A percentile compares a stretch with the other conserved stretches of the same genome.
Evolutionary conservation across 2,113 vertebrate species (phyloP).

Genomic region (Galbula dea): DNA sequence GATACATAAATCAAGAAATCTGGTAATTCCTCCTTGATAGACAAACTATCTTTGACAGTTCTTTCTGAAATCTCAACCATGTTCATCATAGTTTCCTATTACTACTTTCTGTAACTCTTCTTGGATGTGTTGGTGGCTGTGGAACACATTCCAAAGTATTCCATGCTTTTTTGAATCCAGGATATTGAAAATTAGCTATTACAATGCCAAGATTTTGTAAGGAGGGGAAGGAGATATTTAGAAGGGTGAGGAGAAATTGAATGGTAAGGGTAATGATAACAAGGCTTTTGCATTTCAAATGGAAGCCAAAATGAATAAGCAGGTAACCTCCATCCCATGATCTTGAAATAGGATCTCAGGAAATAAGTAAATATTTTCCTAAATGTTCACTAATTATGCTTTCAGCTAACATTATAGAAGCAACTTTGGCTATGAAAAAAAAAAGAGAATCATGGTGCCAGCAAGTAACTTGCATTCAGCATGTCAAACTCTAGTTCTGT

Average conservation of each 20-base stretch:
- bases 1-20: background rate
- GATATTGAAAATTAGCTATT: background rate
- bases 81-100: background rate
- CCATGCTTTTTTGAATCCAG: background rate
- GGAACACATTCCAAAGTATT: background rate
- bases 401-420: background rate
- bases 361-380: background rate
- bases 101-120: background rate
- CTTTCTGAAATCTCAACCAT: background rate
- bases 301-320: background rate
- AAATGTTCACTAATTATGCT: background rate
- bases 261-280: background rate
- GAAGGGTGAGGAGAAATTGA: background rate
- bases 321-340: background rate
- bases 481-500: background rate
- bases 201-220: background rate
- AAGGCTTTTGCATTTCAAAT: background rate
- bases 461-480: background rate
- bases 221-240: background rate
- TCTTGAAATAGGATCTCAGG: background rate
- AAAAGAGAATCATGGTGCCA: background rate
- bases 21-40: background rate
- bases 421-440: background rate
- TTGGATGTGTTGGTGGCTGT: background rate
- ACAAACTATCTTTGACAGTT: background rate